A percentile compares a stretch with the other conserved stretches of the same genome.
Conservation (phyloP, 2,888 invertebrate species). For the Trichacis sp. region DNA sequence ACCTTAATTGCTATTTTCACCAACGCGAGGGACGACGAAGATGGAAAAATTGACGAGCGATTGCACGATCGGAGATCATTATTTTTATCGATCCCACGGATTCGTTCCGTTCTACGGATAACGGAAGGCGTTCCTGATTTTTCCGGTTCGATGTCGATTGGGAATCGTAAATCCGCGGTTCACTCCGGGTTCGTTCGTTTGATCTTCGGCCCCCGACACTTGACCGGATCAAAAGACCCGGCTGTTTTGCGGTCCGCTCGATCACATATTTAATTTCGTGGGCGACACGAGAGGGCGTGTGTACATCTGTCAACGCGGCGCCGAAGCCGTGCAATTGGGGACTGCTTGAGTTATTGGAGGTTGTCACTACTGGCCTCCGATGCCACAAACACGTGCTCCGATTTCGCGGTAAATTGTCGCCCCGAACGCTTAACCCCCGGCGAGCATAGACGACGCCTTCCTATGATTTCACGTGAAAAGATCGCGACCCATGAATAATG, state of each 20-base stretch:
- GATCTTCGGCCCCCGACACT: conserved; percentile 35
- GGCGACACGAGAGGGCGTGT: conserved; percentile 60
- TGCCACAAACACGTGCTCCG: conserved; percentile 64
- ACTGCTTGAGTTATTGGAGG: conserved; percentile 60
- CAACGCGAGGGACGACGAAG: neutral
- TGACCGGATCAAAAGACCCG: conserved; percentile 40
- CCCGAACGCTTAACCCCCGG: conserved; percentile 32
- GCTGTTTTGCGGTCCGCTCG: conserved; percentile 33
- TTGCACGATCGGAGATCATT: neutral
- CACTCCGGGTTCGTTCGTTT: conserved; percentile 20
- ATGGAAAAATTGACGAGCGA: conserved; percentile 1
- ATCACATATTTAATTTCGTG: conserved; percentile 60
- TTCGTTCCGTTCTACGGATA: too few relatives aligned
- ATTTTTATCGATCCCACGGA: neutral
- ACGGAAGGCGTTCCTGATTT: too few relatives aligned
- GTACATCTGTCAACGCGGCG: conserved; percentile 62
- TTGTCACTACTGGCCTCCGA: conserved; percentile 57
- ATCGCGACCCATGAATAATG: conserved; percentile 30
- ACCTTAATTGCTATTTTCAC: conserved; percentile 11
- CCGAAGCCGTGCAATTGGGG: conserved; percentile 56
- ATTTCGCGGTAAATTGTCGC: conserved; percentile 61
- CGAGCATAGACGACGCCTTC: conserved; percentile 6
- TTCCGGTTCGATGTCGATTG: too few relatives aligned
- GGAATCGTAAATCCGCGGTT: conserved; percentile 16
- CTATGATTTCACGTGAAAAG: conserved; percentile 26